Evolutionary conservation across 1,140 invertebrate species (phyloP).

Genomic region (Pseudomyrmex concolor): DNA sequence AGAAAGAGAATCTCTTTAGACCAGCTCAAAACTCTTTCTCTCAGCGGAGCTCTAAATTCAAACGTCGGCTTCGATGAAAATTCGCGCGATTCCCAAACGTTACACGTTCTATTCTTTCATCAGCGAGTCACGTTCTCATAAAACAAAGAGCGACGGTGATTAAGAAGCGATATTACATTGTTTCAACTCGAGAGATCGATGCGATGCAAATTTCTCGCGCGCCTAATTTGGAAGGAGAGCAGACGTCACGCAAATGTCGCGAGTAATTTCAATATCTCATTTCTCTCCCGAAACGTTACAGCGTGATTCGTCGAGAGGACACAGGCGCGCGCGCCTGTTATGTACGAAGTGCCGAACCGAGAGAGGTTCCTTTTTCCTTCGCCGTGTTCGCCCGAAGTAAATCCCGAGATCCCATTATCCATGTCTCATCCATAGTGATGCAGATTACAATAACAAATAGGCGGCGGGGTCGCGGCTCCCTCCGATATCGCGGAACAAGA

Average conservation of each 20-base stretch:
- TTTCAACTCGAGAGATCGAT: constrained; percentile 5
- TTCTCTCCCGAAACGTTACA: background rate
- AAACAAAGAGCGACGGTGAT: background rate
- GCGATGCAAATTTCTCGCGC: background rate
- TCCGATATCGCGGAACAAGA: constrained; percentile 73
- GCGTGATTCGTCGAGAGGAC: background rate
- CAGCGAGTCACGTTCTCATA: background rate
- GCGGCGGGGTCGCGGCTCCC: constrained; percentile 70
- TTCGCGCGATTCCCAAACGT: background rate
- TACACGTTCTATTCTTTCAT: background rate
- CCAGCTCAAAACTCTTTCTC: background rate
- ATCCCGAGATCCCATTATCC: constrained; percentile 80
- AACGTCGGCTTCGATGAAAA: background rate
- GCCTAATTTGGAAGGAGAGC: background rate
- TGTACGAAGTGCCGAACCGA: constrained; percentile 46
- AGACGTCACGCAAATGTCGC: background rate
- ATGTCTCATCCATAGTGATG: constrained; percentile 83
- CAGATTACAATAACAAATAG: constrained; percentile 84
- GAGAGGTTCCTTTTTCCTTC: constrained; percentile 59
- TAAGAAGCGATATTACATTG: background rate
- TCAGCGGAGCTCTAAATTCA: constrained; percentile 24
- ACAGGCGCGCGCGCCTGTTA: constrained; percentile 21
- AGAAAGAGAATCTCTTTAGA: background rate
- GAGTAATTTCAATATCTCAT: background rate
- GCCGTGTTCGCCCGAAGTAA: constrained; percentile 67